Conservation (phyloP, 2,797 vertebrate species). For the Fringilla coelebs region DNA sequence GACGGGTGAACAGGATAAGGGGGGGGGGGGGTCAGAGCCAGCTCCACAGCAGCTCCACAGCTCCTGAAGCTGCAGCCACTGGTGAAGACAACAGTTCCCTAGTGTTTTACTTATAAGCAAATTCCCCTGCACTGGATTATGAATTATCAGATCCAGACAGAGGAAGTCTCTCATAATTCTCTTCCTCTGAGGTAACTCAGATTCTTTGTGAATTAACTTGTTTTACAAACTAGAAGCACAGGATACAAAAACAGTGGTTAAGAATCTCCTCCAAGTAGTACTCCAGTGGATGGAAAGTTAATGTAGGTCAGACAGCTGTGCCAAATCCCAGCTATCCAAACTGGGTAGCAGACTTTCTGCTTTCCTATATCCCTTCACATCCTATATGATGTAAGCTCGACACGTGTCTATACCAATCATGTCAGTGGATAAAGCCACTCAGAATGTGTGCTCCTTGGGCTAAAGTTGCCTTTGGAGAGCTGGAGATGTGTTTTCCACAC, state of each 20-base stretch:
- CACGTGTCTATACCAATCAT: background rate
- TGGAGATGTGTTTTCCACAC: background rate
- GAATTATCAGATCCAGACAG: constrained; percentile 34
- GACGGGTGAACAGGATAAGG: background rate
- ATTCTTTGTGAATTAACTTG: constrained; percentile 11
- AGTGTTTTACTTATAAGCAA: background rate
- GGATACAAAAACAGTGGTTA: background rate
- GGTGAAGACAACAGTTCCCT: background rate
- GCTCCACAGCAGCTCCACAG: background rate
- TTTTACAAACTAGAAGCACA: background rate
- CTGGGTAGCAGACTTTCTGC: background rate
- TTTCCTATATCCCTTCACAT: background rate
- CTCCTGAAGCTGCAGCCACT: background rate
- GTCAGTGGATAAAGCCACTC: background rate
- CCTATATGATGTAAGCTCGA: background rate
- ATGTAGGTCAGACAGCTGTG: background rate
- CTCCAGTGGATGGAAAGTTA: constrained; percentile 13
- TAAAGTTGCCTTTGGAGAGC: background rate
- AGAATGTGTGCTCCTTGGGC: background rate
- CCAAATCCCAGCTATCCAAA: background rate
- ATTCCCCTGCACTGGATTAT: background rate
- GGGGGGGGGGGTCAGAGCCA: background rate
- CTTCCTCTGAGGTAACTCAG: constrained; percentile 22
- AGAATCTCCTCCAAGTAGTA: constrained; percentile 17
- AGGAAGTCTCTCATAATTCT: constrained; percentile 47